phyloP scores from a whole-genome alignment of 2,797 vertebrate genomes.

The Xenentodon cancila region DNA sequence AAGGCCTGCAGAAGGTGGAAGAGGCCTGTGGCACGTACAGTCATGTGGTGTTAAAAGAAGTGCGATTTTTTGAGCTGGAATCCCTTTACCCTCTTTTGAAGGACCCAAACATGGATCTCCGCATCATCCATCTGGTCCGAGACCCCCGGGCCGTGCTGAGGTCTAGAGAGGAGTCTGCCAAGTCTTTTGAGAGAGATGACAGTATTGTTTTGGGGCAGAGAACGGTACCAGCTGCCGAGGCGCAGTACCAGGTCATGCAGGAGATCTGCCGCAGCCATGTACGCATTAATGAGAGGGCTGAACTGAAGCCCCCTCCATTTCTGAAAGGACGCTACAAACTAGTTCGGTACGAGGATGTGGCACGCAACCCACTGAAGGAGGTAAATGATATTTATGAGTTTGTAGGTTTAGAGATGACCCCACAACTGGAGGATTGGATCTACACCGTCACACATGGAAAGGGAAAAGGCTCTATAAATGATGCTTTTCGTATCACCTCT shows the following conservation, averaged over 20 bases:
- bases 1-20: constrained; percentile 76
- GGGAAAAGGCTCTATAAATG: constrained; percentile 80
- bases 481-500: constrained; percentile 91
- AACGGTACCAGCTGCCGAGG: constrained; percentile 70
- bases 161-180: constrained; percentile 83
- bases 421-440: constrained; percentile 86
- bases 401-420: constrained; percentile 83
- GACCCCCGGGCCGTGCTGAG: constrained; percentile 91
- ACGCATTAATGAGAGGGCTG: constrained; percentile 88
- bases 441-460: constrained; percentile 90
- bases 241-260: constrained; percentile 84
- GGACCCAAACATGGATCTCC: constrained; percentile 88
- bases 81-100: constrained; percentile 91
- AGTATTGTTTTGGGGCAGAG: constrained; percentile 86
- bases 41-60: constrained; percentile 93
- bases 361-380: constrained; percentile 82
- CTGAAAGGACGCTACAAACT: constrained; percentile 90
- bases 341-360: constrained; percentile 94
- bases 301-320: constrained; percentile 85
- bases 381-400: constrained; percentile 88
- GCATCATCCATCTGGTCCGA: constrained; percentile 92
- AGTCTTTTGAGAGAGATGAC: constrained; percentile 81
- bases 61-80: constrained; percentile 92
- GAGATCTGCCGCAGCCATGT: constrained; percentile 93
- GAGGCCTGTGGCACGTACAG: constrained; percentile 87